These are phyloP conservation scores for Mobula hypostoma DNA, from an alignment of 2,113 vertebrate species.

Conservation along the genomic window DNA sequence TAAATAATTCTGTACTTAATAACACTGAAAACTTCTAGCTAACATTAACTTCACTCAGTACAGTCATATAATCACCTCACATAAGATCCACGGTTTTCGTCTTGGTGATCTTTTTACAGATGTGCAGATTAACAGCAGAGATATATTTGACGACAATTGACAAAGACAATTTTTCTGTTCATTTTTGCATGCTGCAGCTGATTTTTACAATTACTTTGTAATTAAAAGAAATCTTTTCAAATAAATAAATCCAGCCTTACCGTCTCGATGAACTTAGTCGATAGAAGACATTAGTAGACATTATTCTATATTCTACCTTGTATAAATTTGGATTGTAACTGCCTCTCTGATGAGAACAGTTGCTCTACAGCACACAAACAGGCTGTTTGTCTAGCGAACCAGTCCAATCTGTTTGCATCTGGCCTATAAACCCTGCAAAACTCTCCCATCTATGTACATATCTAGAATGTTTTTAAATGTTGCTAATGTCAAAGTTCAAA, in stretches of 20 bases:
- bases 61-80: not conserved
- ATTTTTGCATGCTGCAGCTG: not conserved
- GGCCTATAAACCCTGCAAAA: too few species aligned
- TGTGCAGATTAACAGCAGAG: not conserved
- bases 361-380: too few species aligned
- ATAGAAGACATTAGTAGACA: too few species aligned
- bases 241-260: not conserved
- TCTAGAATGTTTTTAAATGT: too few species aligned
- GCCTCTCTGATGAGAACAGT: too few species aligned
- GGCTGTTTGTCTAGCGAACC: too few species aligned
- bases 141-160: not conserved
- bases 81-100: not conserved
- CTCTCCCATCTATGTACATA: too few species aligned
- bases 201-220: not conserved
- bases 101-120: not conserved
- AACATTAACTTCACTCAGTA: not conserved
- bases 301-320: not conserved
- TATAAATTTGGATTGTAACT: not conserved
- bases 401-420: too few species aligned
- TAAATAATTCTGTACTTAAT: constrained; percentile 10
- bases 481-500: too few species aligned
- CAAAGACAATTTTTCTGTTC: not conserved
- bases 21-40: not conserved
- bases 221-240: too few species aligned
- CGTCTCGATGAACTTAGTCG: not conserved